Conservation (phyloP, 2,797 vertebrate genomes). For the Tragopan temminckii region DNA sequence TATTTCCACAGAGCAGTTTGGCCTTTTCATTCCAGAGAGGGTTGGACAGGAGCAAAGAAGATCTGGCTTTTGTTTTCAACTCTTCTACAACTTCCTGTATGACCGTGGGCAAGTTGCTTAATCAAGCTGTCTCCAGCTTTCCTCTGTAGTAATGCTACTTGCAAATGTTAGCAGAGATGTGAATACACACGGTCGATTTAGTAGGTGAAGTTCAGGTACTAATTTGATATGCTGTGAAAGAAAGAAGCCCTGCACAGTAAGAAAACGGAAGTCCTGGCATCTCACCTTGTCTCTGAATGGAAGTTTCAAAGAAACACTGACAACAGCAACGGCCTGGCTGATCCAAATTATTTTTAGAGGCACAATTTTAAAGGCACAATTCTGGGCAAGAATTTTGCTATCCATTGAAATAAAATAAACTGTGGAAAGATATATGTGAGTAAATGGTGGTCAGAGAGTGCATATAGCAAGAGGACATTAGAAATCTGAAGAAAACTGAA, state of each 20-base stretch:
- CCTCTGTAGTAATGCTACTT: conserved; percentile 43
- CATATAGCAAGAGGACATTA: accelerated
- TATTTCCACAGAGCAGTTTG: conserved; percentile 44
- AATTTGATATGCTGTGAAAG: neutral
- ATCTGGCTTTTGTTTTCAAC: conserved; percentile 75
- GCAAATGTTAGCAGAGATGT: conserved; percentile 4
- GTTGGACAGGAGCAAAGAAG: conserved; percentile 61
- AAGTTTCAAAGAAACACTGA: neutral
- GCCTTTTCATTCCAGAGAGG: conserved; percentile 63
- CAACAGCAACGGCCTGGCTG: neutral
- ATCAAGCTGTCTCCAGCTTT: conserved; percentile 48
- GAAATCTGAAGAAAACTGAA: conserved; percentile 22
- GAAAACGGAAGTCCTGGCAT: neutral
- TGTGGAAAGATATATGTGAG: neutral
- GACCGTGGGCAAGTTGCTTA: conserved; percentile 74
- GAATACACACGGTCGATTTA: neutral
- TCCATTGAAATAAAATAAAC: neutral
- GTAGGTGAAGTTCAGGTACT: conserved; percentile 35
- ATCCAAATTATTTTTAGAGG: neutral
- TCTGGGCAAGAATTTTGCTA: neutral
- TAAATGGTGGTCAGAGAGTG: neutral
- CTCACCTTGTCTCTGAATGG: neutral
- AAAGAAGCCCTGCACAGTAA: neutral
- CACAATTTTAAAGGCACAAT: no score
- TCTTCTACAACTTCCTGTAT: conserved; percentile 77